Evolutionary conservation across 2,888 invertebrate genomes (phyloP).

Genomic region (Cryptocephalus moraei): DNA sequence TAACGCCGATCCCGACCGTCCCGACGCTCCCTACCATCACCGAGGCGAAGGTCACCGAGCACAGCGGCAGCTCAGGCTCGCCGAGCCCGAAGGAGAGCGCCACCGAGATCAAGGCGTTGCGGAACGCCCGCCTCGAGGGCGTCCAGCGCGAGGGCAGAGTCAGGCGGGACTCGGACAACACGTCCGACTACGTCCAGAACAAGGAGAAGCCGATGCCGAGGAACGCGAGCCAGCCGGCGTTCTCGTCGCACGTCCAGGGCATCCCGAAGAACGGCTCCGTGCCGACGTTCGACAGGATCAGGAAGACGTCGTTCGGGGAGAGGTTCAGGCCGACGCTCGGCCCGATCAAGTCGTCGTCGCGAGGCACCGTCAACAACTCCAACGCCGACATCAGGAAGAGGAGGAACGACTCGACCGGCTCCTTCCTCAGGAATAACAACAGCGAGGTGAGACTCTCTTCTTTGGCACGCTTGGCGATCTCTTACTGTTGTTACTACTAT

Average conservation of each 20-base stretch:
- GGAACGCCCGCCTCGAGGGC: conserved; percentile 36
- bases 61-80: conserved; percentile 44
- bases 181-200: conserved; percentile 5
- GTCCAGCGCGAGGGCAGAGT: conserved; percentile 28
- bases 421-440: conserved; percentile 49
- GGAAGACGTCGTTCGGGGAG: conserved; percentile 75
- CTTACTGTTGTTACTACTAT: too few species aligned
- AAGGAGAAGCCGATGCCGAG: conserved; percentile 52
- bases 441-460: conserved; percentile 40
- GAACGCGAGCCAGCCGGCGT: conserved; percentile 81
- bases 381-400: conserved; percentile 63
- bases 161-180: conserved; percentile 25
- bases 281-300: conserved; percentile 77
- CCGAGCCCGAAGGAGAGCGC: conserved; percentile 33
- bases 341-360: conserved; percentile 68
- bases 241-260: conserved; percentile 45
- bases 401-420: conserved; percentile 45
- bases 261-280: conserved; percentile 83
- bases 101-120: conserved; percentile 23
- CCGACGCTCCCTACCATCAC: conserved; percentile 84
- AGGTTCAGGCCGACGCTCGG: conserved; percentile 75
- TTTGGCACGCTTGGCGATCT: too few species aligned
- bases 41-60: conserved; percentile 57
- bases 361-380: conserved; percentile 59
- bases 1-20: conserved; percentile 73